Base-by-base conservation (phyloP, 2,113 vertebrate genomes). In the Podilymbus podiceps region DNA sequence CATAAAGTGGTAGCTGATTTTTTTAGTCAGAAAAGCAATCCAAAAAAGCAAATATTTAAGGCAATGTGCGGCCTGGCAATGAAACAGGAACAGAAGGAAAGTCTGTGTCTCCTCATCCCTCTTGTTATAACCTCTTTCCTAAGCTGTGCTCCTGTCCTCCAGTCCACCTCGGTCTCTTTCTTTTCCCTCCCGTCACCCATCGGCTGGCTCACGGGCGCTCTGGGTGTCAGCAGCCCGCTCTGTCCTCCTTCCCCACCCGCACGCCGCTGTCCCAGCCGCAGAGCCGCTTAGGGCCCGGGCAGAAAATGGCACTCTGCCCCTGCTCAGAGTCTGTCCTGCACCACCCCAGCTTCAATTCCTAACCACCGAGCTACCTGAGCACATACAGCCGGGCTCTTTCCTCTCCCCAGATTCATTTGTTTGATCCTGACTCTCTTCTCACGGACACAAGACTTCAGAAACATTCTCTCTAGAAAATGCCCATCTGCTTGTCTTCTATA, bases 241-340 rank as follows among this genome's bases (percentile, higher is more conserved):
- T 50, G 9, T 20, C 42, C 47, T 46, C 31, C 47, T 38, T 60
- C 12, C 31, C 19, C 22, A 20, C 30, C 63, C 14, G 1, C 15
- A 0, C 1, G 1, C 38, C 15, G 0, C 42, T 40, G 2, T 67
- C 47, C 31, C 55, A 44, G 69, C 53, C 62, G n/a, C 0, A 1
- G 19, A 5, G 3, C 44, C 38, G 28, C 24, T n/a, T 12, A 5
- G 22, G 38, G 55, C 53, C 52, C n/a, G 49, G n/a, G n/a, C 14
- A 62, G 50, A 55, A 46, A 49, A 15, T 16, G 3, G 3, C 8
- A 1, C 12, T 52, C 4, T 52, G 58, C 18, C 38, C 24, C 1
- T 13, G 15, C 19, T n/a, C 5, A 3, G 24, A 40, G 20, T 38
- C 23, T 35, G 16, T 13, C 50, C 0, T 12, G 42, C 18, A 6